Evolutionary conservation across 2,888 invertebrate genomes (phyloP), one percentile per base, ranked within the genome.

Genomic region (Allophyes oxyacanthae): DNA sequence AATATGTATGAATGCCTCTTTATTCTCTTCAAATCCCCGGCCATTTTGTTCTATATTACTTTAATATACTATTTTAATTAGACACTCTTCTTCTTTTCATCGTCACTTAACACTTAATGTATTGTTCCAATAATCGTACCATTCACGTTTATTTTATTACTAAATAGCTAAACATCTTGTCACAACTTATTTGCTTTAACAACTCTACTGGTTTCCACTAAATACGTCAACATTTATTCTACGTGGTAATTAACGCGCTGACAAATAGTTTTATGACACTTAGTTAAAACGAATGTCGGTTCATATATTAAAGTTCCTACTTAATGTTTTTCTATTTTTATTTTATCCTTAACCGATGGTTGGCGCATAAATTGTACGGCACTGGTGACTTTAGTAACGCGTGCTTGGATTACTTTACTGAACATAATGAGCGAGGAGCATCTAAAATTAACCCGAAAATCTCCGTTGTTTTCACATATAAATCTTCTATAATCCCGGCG

Each of bases 251-350:
- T 89, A 92, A 89, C 87, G 78, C 85, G 88, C 83, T 89, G 91
- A 93, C 91, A 90, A 91, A 92, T 90, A 83, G 84, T 84, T 81
- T 84, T 86, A 89, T 82, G 89, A 86, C 88, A 89, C 83, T 82
- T 77, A 81, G 74, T 78, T 85, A 79, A 88, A 87, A 87, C 83
- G 80, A 86, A 87, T 87, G 89, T 81, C 85, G 69, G 80, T 75
- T 81, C 85, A 82, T 90, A 86, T 83, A 88, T 89, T 85, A 82
- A 75, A 83, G 82, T 83, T 82, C 79, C 78, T 80, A 78, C 73
- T 75, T 73, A 72, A 76, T 59, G 59, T 54, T 71, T 52, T 64
- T 81, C 87, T 91, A 91, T 90, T 91, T 92, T 87, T 87, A 85
- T 82, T 82, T 83, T 73, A 78, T 79, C 77, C 68, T 74, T 70